Evolutionary conservation across 2,888 invertebrate genomes (phyloP), one percentile per base, ranked within the genome.

Genomic region (Micropterix aruncella): DNA sequence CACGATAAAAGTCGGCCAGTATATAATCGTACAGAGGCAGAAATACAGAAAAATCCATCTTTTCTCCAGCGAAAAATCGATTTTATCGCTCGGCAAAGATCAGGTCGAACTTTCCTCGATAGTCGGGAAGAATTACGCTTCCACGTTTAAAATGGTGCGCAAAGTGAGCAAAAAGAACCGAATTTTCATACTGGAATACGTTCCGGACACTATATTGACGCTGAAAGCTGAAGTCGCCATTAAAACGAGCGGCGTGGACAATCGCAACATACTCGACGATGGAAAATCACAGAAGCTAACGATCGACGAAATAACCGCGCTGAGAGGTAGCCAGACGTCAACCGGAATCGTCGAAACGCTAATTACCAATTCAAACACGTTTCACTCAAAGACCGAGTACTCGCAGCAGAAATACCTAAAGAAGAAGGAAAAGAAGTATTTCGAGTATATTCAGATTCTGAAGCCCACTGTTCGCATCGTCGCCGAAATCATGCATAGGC

Each of bases 381-480:
- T 96, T 61, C 75, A 77, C 36, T 74, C 78, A 45, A 95, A 95
- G 71, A 96, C 94, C 0, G 90, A 87, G 56, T 96, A 83, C 61
- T 85, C 88, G 0, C 89, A 96, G 61, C 89, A 90, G 53, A 96
- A 96, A 61, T 97, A 96, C 61, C 73, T 96, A 38, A 86, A 84
- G 55, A 96, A 96, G 60, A 99, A 99, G 61, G 88, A 90, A 55
- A 86, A 84, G 54, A 96, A 96, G 64, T 96, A 94, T 64, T 86
- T 81, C 57, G 87, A 87, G 56, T 85, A 80, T 56, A 67, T 93
- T 14, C 81, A 82, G 52, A 74, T 96, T 41, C 67, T 84, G 3
- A 79, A 75, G 57, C 94, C 96, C 1, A 87, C 80, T 36, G 73
- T 95, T 46, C 71, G 90, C 40, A 65, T 88, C n/a, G 63, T 97